These are phyloP conservation scores for Meloidogyne chitwoodi DNA, from an alignment of 1,140 invertebrate species.

Conservation along the genomic window DNA sequence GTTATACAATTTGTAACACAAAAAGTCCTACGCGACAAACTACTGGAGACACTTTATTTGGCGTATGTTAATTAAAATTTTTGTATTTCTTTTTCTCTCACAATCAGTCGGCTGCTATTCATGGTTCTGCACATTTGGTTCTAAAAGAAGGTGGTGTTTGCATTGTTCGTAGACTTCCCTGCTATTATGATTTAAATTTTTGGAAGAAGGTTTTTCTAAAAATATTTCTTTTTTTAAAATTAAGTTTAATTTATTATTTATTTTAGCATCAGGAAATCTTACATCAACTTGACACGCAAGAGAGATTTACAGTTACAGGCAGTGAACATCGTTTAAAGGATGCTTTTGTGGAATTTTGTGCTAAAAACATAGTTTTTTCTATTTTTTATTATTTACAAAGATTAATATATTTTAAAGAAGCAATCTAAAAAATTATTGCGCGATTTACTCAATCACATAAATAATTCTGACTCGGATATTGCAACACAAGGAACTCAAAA, in stretches of 20 bases:
- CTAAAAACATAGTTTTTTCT: neutral
- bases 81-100: neutral
- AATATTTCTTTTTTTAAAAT: neutral
- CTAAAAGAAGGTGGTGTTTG: conserved; percentile 14
- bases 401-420: conserved; percentile 3
- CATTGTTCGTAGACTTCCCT: conserved; percentile 4
- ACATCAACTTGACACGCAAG: conserved; percentile 4
- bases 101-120: neutral
- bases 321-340: conserved; percentile 8
- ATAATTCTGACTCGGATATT: neutral
- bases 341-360: conserved; percentile 19
- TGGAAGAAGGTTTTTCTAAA: conserved; percentile 21
- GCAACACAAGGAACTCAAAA: neutral
- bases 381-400: neutral
- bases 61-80: neutral
- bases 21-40: neutral
- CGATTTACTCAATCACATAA: neutral
- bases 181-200: conserved; percentile 1
- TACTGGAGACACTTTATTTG: neutral
- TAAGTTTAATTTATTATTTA: neutral
- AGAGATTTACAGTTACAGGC: neutral
- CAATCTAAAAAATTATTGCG: conserved; percentile 10
- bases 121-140: conserved; percentile 14
- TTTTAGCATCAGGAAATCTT: conserved; percentile 10
- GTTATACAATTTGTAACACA: neutral